These are phyloP conservation scores for Charaxes varanes DNA, from an alignment of 1,140 invertebrate species.

Conservation along the genomic window DNA sequence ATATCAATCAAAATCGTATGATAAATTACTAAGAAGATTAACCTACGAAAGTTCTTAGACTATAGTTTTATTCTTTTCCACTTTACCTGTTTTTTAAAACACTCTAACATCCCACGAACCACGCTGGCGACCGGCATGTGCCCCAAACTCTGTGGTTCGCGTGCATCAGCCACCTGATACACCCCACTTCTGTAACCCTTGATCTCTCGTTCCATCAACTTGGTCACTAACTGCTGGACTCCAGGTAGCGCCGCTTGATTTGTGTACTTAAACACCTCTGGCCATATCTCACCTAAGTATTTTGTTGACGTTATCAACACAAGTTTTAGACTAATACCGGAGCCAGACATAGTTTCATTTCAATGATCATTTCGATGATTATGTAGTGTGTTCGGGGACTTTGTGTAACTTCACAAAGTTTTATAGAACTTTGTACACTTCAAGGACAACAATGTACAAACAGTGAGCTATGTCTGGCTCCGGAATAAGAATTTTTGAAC, in stretches of 20 bases:
- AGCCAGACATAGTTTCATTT: too few species aligned
- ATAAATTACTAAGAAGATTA: too few species aligned
- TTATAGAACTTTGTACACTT: too few species aligned
- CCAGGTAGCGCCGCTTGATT: conserved; percentile 37
- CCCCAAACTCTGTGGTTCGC: conserved; percentile 23
- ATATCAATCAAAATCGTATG: too few species aligned
- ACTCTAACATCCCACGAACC: conserved; percentile 41
- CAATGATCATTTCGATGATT: too few species aligned
- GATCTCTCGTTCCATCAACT: conserved; percentile 49
- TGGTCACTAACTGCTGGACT: conserved; percentile 28
- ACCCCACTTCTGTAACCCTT: conserved; percentile 39
- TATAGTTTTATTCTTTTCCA: not conserved
- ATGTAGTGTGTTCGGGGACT: too few species aligned
- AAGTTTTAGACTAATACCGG: too few species aligned
- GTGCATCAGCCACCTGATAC: conserved; percentile 33
- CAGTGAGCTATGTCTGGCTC: too few species aligned
- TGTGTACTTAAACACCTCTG: conserved; percentile 54
- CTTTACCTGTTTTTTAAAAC: conserved; percentile 44
- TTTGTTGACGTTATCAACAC: not conserved
- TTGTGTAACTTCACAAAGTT: too few species aligned
- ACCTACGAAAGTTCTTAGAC: not conserved
- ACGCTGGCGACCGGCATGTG: conserved; percentile 36
- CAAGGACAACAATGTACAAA: too few species aligned
- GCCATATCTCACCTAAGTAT: conserved; percentile 61
- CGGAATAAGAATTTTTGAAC: too few species aligned